phyloP scores from a whole-genome alignment of 2,797 vertebrate species.

The Emydoidea blandingii region DNA sequence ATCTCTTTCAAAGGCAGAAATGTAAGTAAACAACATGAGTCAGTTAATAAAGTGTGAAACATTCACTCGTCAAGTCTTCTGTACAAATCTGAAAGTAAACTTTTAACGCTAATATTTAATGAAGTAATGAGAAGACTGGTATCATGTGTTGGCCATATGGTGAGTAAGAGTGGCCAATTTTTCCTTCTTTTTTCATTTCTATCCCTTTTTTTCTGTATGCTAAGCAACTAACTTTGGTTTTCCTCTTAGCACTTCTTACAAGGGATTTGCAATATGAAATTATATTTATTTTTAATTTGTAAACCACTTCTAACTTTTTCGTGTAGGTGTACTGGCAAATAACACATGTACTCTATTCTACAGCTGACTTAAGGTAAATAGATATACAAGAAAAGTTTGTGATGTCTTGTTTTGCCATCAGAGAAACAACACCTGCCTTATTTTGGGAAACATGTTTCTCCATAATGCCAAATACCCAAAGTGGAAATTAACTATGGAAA shows the following conservation, averaged over 20 bases:
- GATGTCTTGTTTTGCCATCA: neutral
- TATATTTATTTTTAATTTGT: neutral
- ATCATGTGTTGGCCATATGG: neutral
- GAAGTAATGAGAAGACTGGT: slow-evolving; percentile 14
- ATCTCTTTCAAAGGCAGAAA: neutral
- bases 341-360: neutral
- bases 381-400: neutral
- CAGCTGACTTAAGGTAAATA: neutral
- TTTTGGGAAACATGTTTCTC: neutral
- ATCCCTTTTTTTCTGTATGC: neutral
- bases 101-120: neutral
- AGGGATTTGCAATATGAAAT: neutral
- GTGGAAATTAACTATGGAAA: neutral
- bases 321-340: neutral
- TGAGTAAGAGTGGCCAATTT: neutral
- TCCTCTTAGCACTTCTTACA: neutral
- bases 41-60: neutral
- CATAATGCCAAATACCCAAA: neutral
- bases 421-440: neutral
- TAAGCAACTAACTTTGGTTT: neutral
- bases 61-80: neutral
- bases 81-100: slow-evolving; percentile 3
- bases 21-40: neutral
- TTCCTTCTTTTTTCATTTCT: neutral
- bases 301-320: neutral